These are phyloP conservation scores for Nomia melanderi DNA, from an alignment of 1,140 invertebrate genomes.

Conservation along the genomic window DNA sequence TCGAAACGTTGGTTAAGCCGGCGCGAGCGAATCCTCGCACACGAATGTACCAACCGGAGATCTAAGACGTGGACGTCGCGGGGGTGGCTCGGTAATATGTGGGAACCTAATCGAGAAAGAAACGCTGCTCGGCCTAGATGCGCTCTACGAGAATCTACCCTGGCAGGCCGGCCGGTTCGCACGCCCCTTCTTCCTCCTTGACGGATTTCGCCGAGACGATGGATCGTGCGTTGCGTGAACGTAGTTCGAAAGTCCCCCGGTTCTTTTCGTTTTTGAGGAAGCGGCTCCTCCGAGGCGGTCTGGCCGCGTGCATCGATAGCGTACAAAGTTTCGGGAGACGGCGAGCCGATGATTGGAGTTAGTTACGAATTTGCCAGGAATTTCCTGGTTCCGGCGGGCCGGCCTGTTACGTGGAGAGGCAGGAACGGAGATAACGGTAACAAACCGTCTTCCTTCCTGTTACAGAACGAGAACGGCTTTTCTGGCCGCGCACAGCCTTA, in stretches of 20 bases:
- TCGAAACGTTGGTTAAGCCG: conserved; percentile 74
- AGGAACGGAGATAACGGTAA: conserved; percentile 73
- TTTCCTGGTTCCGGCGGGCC: not conserved
- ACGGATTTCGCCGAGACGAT: not conserved
- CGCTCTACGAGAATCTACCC: conserved; percentile 21
- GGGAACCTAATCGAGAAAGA: conserved; percentile 73
- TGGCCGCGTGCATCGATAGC: no score
- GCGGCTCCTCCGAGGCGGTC: no score
- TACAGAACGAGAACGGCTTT: conserved; percentile 65
- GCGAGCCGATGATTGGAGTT: not conserved
- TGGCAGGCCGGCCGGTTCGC: conserved; percentile 3
- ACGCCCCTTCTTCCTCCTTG: not conserved
- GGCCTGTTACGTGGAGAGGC: conserved; percentile 6
- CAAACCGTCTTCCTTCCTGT: conserved; percentile 73
- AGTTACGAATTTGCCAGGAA: not conserved
- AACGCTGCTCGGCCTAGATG: conserved; percentile 43
- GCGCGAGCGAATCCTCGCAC: conserved; percentile 62
- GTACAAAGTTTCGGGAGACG: not conserved
- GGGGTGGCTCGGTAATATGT: conserved; percentile 79
- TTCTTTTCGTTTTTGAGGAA: no score
- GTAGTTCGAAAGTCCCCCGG: no score
- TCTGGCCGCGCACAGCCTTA: conserved; percentile 6
- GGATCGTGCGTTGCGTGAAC: not conserved
- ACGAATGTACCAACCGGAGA: conserved; percentile 43
- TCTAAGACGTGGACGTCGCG: conserved; percentile 66